A percentile compares a stretch with the other conserved stretches of the same genome.
These are phyloP conservation scores for Drosophila pseudotakahashii DNA, from an alignment of 2,888 invertebrate species.

Conservation along the genomic window DNA sequence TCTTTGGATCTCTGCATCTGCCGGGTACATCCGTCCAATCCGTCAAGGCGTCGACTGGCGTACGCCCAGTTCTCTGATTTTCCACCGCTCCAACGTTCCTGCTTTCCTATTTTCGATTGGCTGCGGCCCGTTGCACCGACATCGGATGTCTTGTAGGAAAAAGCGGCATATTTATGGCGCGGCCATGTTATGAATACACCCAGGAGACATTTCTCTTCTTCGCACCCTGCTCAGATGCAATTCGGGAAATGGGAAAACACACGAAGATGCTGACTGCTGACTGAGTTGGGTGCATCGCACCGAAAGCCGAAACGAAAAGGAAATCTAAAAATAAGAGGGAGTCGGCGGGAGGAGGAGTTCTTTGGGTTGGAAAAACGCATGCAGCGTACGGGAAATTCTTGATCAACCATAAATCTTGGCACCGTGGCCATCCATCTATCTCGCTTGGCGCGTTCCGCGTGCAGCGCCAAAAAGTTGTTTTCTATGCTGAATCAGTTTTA, in stretches of 20 bases:
- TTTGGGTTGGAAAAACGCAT: constrained; percentile 56
- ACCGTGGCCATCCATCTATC: constrained; percentile 81
- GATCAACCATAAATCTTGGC: constrained; percentile 82
- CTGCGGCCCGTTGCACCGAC: constrained; percentile 42
- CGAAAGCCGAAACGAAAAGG: constrained; percentile 64
- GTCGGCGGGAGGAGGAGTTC: constrained; percentile 6
- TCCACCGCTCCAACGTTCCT: constrained; percentile 14
- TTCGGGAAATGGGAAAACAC: constrained; percentile 8
- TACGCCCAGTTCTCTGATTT: constrained; percentile 66
- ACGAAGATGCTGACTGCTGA: constrained; percentile 37
- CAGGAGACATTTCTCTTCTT: constrained; percentile 79
- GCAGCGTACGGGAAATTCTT: constrained; percentile 78
- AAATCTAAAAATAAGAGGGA: constrained; percentile 71
- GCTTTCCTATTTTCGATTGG: constrained; percentile 58
- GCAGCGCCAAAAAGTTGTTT: constrained; percentile 73
- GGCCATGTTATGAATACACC: constrained; percentile 79
- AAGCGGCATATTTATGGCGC: constrained; percentile 77
- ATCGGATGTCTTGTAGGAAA: constrained; percentile 68
- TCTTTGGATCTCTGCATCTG: constrained; percentile 23
- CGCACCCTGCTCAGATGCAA: constrained; percentile 57
- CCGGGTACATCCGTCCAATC: constrained; percentile 72
- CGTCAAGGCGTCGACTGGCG: constrained; percentile 71
- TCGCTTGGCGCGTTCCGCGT: constrained; percentile 75
- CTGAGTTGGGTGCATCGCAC: constrained; percentile 56
- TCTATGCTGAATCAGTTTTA: constrained; percentile 53